Conservation (phyloP, 2,113 vertebrate genomes). For the Riparia riparia region DNA sequence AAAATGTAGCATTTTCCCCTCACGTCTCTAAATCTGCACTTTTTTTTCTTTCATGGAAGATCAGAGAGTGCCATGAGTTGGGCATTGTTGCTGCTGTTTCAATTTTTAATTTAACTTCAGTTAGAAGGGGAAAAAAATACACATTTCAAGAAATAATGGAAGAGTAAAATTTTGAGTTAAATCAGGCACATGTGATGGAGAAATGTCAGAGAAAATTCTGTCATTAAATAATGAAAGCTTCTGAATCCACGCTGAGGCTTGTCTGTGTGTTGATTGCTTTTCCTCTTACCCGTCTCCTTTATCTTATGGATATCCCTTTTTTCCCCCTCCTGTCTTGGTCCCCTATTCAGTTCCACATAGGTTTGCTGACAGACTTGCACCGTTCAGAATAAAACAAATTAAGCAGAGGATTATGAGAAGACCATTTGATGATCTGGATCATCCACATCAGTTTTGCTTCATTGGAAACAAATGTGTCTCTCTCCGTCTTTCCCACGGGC, state of each 20-base stretch:
- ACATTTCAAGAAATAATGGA: background rate
- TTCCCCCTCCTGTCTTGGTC: background rate
- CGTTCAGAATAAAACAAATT: constrained; percentile 50
- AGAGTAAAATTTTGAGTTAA: background rate
- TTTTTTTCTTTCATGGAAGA: background rate
- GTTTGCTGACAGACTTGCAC: constrained; percentile 20
- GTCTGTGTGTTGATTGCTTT: background rate
- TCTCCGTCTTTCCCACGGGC: background rate
- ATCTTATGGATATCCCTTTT: background rate
- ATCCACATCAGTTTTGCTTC: background rate
- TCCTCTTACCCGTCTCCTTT: background rate
- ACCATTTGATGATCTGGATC: background rate
- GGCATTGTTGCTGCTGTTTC: background rate
- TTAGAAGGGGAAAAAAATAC: background rate
- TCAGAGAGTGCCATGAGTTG: background rate
- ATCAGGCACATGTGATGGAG: background rate
- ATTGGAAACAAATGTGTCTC: background rate
- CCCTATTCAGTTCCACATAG: background rate
- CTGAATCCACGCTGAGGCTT: background rate
- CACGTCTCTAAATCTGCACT: background rate
- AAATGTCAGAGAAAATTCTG: background rate
- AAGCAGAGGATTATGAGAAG: background rate
- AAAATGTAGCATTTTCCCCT: background rate
- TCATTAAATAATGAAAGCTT: background rate
- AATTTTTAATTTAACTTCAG: background rate